Evolutionary conservation across 1,140 invertebrate genomes (phyloP).

Genomic region (Argopecten irradians): DNA sequence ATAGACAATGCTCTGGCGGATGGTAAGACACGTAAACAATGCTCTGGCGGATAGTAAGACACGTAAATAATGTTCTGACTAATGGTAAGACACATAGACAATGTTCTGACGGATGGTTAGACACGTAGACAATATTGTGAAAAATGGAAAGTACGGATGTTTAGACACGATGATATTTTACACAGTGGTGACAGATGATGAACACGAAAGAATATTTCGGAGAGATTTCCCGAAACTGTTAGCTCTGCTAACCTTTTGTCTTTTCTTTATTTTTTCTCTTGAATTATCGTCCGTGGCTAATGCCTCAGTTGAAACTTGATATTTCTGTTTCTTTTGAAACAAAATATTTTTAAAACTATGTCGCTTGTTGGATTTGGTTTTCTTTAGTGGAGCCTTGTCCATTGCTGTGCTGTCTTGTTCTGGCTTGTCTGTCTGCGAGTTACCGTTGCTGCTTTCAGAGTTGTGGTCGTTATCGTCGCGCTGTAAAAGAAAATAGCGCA

Average conservation of each 20-base stretch:
- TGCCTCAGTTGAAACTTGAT: neutral
- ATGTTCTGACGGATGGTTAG: neutral
- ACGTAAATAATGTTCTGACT: too few relatives aligned
- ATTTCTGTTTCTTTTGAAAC: neutral
- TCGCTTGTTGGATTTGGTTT: neutral
- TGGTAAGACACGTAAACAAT: too few relatives aligned
- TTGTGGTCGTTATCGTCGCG: neutral
- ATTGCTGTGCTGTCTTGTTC: neutral
- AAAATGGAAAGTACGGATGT: too few relatives aligned
- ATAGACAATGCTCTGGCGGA: too few relatives aligned
- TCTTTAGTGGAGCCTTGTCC: neutral
- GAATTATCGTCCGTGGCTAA: neutral
- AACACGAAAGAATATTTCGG: neutral
- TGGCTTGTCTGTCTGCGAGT: neutral
- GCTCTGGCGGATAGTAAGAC: too few relatives aligned
- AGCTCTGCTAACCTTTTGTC: neutral
- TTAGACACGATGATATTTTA: neutral
- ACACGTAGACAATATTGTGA: too few relatives aligned
- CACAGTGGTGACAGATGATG: neutral
- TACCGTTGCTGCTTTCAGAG: neutral
- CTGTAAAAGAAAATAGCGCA: neutral
- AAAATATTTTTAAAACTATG: neutral
- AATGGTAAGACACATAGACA: neutral
- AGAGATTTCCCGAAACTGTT: neutral
- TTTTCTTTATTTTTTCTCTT: neutral